Base-by-base conservation (phyloP, 1,140 invertebrate genomes). In the Acromyrmex echinatior region DNA sequence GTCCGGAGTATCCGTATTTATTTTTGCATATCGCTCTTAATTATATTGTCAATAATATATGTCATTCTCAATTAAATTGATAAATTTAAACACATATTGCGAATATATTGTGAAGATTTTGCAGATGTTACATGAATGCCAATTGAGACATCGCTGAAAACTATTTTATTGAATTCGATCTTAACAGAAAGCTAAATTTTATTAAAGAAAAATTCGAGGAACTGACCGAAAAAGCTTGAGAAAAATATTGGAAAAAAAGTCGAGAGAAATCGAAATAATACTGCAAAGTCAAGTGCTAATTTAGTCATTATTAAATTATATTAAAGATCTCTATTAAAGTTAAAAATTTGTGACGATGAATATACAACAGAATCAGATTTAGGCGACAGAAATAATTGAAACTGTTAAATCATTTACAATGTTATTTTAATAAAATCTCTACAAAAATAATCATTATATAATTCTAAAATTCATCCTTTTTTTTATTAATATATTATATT, bases 401-500 rank as follows among this genome's bases (percentile, higher is more conserved):
- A 60, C 18, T 25, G 6, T 21, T 1, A 39, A 16, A 9, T 60
- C 0, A 18, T 62, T 2, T 16, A 31, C 2, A 35, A 53, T 31
- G 5, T 35, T 35, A 39, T 76, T 60, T 25, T 60, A 35, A 35
- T 35, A 21, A 12, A 9, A 35, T 16, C 4, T 16, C 0, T 56
- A 9, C 12, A 31, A 12, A n/a, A n/a, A 68, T 45, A n/a, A 39
- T 68, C 31, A 31, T 51, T n/a, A 12, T 56, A 18, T n/a, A 73
- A n/a, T 56, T 56, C 4, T 35, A 53, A 53, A 71, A 35, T 28
- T 7, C 16, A 0, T 35, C 0, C 6, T 9, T 35, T 18, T 14
- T 62, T 6, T 28, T 58, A 58, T 58, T 58, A 58, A 58, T 58
- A 31, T 31, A 65, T 66, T 65, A 21, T 68, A 68, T 45, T 68